phyloP scores from a whole-genome alignment of 2,797 vertebrate genomes.

The Heteromormyrus szaboi region DNA sequence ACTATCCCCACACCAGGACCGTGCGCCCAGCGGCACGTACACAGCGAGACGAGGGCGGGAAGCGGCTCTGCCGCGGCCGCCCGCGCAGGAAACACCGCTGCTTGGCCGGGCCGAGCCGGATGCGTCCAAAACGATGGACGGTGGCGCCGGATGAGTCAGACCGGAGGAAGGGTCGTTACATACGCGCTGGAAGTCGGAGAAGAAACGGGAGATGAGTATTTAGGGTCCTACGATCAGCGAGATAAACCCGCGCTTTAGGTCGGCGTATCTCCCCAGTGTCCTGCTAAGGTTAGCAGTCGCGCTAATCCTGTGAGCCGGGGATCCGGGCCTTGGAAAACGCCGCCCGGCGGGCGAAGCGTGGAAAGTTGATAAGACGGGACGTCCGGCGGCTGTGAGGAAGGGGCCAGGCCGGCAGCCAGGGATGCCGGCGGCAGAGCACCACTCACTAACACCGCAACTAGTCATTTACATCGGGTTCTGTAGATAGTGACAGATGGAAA shows the following conservation, averaged over 20 bases:
- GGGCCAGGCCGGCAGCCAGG: neutral
- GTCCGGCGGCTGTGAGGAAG: neutral
- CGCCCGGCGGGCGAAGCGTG: neutral
- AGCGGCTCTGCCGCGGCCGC: neutral
- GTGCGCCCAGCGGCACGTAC: neutral
- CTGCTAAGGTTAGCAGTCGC: neutral
- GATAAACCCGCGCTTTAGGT: no score
- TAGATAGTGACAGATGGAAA: neutral
- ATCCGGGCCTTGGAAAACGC: neutral
- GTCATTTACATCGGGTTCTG: neutral
- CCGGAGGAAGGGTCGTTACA: neutral
- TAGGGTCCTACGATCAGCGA: neutral
- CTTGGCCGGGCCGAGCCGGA: slow-evolving; percentile 13
- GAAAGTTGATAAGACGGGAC: neutral
- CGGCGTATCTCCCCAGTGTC: neutral
- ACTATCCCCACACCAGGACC: neutral
- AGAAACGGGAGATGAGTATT: neutral
- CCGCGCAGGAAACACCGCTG: slow-evolving; percentile 1
- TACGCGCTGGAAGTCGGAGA: neutral
- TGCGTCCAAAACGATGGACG: neutral
- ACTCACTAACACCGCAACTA: neutral
- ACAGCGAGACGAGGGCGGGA: neutral
- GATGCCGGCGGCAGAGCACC: neutral
- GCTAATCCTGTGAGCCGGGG: neutral
- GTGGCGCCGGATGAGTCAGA: neutral